Percentiles rank a stretch among this genome's conserved stretches.
These are phyloP conservation scores for Lethenteron camtschaticum DNA, from an alignment of 2,113 vertebrate species.

Conservation along the genomic window DNA sequence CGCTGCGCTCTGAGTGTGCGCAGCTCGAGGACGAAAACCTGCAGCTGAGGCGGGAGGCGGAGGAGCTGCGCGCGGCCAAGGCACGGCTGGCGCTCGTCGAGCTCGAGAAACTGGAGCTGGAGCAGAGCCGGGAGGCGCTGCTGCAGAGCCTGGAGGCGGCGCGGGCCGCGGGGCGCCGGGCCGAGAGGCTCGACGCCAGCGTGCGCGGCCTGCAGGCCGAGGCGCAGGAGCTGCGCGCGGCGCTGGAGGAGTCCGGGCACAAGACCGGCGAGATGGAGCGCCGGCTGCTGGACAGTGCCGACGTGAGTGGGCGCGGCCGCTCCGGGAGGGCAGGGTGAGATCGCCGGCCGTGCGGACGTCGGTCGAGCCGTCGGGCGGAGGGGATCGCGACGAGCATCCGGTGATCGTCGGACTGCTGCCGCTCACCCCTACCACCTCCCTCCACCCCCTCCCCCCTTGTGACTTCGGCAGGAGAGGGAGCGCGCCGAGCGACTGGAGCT, in stretches of 20 bases:
- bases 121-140: conserved; percentile 28
- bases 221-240: neutral
- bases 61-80: conserved; percentile 20
- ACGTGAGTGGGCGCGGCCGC: no score
- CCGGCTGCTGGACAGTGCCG: no score
- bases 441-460: no score
- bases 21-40: conserved; percentile 28
- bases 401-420: no score
- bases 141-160: conserved; percentile 8
- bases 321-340: no score
- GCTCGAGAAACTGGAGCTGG: conserved; percentile 23
- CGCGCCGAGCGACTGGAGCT: conserved; percentile 16
- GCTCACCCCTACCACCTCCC: no score
- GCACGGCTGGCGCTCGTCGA: conserved; percentile 24
- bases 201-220: neutral
- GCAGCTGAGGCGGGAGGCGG: conserved; percentile 25
- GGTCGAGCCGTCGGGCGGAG: no score
- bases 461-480: no score
- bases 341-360: no score
- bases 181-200: no score
- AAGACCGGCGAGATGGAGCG: no score
- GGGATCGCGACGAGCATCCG: no score
- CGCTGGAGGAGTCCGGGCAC: neutral
- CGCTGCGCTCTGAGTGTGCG: neutral
- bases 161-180: neutral